phyloP scores from a whole-genome alignment of 2,113 vertebrate genomes.

The Narcine bancroftii region DNA sequence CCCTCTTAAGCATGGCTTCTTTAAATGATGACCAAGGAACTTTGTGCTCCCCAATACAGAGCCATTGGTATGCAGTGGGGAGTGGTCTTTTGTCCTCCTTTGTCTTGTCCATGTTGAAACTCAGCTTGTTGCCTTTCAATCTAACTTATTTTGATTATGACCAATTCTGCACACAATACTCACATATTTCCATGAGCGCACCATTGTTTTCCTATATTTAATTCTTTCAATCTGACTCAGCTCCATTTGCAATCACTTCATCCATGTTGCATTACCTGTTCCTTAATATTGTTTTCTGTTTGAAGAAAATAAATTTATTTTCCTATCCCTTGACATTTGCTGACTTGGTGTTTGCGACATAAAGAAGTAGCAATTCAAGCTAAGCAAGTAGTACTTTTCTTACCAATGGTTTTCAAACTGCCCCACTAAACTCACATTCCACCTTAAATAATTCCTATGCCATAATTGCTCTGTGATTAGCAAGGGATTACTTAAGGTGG shows the following conservation, averaged over 20 bases:
- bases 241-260: conserved; percentile 10
- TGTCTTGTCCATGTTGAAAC: too few species aligned
- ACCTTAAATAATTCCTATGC: too few species aligned
- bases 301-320: neutral
- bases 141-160: neutral
- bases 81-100: too few species aligned
- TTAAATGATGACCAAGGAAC: too few species aligned
- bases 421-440: too few species aligned
- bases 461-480: too few species aligned
- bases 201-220: conserved; percentile 3
- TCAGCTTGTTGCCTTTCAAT: too few species aligned
- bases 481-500: too few species aligned
- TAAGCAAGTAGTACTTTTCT: neutral
- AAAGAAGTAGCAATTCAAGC: neutral
- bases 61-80: too few species aligned
- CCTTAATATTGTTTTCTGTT: neutral
- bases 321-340: neutral
- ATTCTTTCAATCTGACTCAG: neutral
- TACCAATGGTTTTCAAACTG: too few species aligned
- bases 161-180: neutral
- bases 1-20: too few species aligned
- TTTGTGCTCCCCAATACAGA: too few species aligned
- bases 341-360: neutral
- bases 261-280: neutral
- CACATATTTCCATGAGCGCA: neutral